These are phyloP conservation scores for Eueides isabella DNA, from an alignment of 1,140 invertebrate genomes.

Conservation along the genomic window DNA sequence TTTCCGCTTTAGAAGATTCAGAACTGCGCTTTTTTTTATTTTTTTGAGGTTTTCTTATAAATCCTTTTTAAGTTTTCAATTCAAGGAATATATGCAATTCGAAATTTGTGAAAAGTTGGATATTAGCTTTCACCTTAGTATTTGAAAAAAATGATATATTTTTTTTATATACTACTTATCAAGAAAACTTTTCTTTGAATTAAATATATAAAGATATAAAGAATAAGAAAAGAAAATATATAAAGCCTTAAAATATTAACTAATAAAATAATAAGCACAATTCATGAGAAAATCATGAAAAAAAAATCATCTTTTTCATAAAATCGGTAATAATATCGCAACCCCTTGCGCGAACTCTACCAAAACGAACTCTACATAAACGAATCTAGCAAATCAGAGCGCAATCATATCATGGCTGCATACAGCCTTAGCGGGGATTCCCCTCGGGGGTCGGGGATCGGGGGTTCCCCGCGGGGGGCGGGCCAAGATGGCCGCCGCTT, in stretches of 20 bases:
- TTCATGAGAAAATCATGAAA: neutral
- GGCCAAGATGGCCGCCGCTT: conserved; percentile 73
- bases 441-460: neutral
- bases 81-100: too few relatives aligned
- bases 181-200: too few relatives aligned
- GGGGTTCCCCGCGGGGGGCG: conserved; percentile 37
- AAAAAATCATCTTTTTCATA: conserved; percentile 13
- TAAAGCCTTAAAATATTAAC: neutral
- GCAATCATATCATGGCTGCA: conserved; percentile 39
- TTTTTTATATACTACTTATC: too few relatives aligned
- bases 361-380: conserved; percentile 26
- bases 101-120: too few relatives aligned
- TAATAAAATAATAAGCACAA: neutral
- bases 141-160: too few relatives aligned
- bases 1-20: neutral
- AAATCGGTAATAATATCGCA: neutral
- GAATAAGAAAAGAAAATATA: neutral
- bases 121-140: too few relatives aligned
- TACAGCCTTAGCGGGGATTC: conserved; percentile 31
- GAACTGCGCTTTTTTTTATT: conserved; percentile 20
- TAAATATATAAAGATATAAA: neutral
- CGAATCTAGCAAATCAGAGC: conserved; percentile 40
- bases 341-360: conserved; percentile 10
- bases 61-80: neutral
- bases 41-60: neutral